Evolutionary conservation across 2,888 invertebrate genomes (phyloP).

Genomic region (Tenthredo distinguenda): DNA sequence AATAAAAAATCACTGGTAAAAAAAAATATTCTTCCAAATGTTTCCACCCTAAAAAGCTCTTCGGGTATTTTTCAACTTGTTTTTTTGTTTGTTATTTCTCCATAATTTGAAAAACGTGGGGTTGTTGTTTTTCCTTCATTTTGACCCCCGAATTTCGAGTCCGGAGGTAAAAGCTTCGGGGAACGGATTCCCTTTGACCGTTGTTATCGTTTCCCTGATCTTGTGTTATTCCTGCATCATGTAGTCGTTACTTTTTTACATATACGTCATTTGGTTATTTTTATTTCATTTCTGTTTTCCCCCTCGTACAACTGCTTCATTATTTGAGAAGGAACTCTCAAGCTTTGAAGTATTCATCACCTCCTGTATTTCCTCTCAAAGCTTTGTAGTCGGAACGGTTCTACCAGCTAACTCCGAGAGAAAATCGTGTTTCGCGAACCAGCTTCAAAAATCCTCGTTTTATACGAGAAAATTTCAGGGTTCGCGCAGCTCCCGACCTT

Average conservation of each 20-base stretch:
- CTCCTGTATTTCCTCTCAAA: background rate
- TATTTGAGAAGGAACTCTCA: background rate
- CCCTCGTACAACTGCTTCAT: background rate
- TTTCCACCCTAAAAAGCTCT: no score
- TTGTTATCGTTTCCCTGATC: background rate
- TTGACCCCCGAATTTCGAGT: background rate
- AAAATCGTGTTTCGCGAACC: background rate
- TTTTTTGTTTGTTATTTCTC: background rate
- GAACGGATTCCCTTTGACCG: background rate
- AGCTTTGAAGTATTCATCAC: constrained; percentile 1
- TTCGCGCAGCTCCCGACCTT: no score
- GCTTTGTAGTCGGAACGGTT: background rate
- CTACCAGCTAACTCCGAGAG: background rate
- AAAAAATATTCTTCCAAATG: no score
- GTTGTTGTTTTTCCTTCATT: background rate
- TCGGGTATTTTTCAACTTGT: background rate
- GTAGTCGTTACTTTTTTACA: background rate
- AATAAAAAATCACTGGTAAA: no score
- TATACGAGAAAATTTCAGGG: no score
- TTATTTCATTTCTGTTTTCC: background rate
- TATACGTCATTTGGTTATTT: background rate
- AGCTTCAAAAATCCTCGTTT: background rate
- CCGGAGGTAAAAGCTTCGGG: background rate
- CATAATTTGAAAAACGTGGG: background rate
- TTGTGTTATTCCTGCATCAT: background rate